Evolutionary conservation across 2,888 invertebrate species (phyloP).

Genomic region (Glaucopsyche alexis): DNA sequence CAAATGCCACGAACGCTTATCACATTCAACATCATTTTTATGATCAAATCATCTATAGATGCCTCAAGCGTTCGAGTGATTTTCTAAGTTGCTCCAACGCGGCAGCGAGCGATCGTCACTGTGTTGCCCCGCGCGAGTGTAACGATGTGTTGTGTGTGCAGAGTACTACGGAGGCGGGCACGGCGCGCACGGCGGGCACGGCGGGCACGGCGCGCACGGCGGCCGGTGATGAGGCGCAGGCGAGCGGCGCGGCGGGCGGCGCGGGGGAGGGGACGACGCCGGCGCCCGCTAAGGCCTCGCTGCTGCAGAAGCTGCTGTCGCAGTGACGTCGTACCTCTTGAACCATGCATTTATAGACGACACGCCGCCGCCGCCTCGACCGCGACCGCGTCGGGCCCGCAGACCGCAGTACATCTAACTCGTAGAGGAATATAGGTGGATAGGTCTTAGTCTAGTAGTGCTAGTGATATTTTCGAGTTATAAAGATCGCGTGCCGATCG

Average conservation of each 20-base stretch:
- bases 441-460: constrained; percentile 61
- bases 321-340: constrained; percentile 78
- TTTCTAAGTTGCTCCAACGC: constrained; percentile 1
- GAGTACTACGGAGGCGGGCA: constrained; percentile 77
- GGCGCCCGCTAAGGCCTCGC: constrained; percentile 83
- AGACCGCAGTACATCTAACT: constrained; percentile 65
- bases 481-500: constrained; percentile 59
- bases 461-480: constrained; percentile 71
- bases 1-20: constrained; percentile 25
- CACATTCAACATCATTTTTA: constrained; percentile 19
- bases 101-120: background rate
- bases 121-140: background rate
- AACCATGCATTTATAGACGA: constrained; percentile 66
- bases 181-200: constrained; percentile 53
- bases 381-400: constrained; percentile 53
- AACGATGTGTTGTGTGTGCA: constrained; percentile 45
- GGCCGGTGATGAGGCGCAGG: constrained; percentile 41
- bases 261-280: constrained; percentile 41
- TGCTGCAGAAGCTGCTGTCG: constrained; percentile 91
- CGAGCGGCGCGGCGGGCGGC: constrained; percentile 41
- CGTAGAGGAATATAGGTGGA: constrained; percentile 55
- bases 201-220: constrained; percentile 57
- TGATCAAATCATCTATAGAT: constrained; percentile 21
- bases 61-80: constrained; percentile 12
- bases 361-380: constrained; percentile 43